phyloP scores from a whole-genome alignment of 2,113 vertebrate species.

The Tachysurus fulvidraco region DNA sequence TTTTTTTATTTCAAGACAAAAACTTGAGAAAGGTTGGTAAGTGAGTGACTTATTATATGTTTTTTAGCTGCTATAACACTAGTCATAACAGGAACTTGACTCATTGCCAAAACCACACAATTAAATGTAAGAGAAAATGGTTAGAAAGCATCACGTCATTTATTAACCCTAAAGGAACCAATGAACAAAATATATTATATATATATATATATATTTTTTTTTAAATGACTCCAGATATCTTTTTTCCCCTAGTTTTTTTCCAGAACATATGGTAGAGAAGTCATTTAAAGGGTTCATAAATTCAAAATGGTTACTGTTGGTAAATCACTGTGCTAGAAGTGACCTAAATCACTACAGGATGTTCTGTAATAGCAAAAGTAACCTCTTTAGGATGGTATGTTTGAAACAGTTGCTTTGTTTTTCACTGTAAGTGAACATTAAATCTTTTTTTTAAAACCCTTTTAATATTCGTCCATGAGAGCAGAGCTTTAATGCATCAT shows the following conservation, averaged over 20 bases:
- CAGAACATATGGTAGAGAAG: too few species aligned
- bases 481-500: too few species aligned
- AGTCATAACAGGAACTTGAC: neutral
- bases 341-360: neutral
- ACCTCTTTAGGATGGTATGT: neutral
- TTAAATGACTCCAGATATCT: too few species aligned
- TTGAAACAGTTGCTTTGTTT: neutral
- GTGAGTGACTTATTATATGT: neutral
- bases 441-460: too few species aligned
- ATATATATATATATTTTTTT: too few species aligned
- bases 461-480: too few species aligned
- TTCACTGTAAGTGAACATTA: too few species aligned
- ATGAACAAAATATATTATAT: too few species aligned
- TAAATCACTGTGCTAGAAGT: neutral
- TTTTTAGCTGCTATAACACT: neutral
- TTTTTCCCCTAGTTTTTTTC: too few species aligned
- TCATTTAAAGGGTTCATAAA: neutral
- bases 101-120: neutral
- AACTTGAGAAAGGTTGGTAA: neutral
- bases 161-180: too few species aligned
- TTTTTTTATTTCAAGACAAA: neutral
- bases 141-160: neutral
- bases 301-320: neutral
- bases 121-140: neutral
- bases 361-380: neutral